A percentile compares a stretch with the other conserved stretches of the same genome.
These are phyloP conservation scores for Drosophila tani DNA, from an alignment of 1,140 invertebrate species.

Conservation along the genomic window DNA sequence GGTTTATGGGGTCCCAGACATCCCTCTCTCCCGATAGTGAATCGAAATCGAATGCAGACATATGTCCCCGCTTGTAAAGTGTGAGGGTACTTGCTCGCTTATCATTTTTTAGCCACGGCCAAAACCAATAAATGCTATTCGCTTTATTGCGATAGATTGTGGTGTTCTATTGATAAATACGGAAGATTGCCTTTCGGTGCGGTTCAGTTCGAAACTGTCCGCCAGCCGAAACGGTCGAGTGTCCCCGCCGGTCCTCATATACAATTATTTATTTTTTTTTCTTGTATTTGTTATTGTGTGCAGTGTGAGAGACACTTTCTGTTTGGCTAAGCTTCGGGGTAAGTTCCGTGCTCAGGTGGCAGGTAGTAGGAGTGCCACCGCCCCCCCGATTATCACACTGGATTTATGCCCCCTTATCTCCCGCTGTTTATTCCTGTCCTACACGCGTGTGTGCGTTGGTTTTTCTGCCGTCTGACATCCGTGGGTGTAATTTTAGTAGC, in stretches of 20 bases:
- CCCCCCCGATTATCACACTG: constrained; percentile 14
- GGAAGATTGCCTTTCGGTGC: constrained; percentile 24
- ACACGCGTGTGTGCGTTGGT: constrained; percentile 24
- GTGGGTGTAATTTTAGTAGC: constrained; percentile 11
- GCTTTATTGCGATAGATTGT: constrained; percentile 42
- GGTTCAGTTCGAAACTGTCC: constrained; percentile 40
- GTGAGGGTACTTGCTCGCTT: constrained; percentile 16
- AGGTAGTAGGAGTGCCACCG: constrained; percentile 12
- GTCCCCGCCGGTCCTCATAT: constrained; percentile 23
- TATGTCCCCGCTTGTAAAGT: constrained; percentile 16
- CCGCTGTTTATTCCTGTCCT: constrained; percentile 26
- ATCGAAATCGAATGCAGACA: constrained; percentile 21
- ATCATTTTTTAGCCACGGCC: constrained; percentile 39
- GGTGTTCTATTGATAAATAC: constrained; percentile 38
- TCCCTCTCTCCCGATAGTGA: background rate
- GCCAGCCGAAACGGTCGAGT: constrained; percentile 38
- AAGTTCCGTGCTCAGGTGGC: constrained; percentile 23
- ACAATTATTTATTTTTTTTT: constrained; percentile 7
- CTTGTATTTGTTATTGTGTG: constrained; percentile 34
- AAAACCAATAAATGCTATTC: constrained; percentile 43
- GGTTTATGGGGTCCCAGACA: constrained; percentile 13
- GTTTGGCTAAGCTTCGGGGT: constrained; percentile 34
- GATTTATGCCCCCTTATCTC: constrained; percentile 47
- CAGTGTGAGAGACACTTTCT: constrained; percentile 23
- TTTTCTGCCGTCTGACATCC: background rate